Conservation (phyloP, 2,797 vertebrate species). For the Catharus ustulatus region DNA sequence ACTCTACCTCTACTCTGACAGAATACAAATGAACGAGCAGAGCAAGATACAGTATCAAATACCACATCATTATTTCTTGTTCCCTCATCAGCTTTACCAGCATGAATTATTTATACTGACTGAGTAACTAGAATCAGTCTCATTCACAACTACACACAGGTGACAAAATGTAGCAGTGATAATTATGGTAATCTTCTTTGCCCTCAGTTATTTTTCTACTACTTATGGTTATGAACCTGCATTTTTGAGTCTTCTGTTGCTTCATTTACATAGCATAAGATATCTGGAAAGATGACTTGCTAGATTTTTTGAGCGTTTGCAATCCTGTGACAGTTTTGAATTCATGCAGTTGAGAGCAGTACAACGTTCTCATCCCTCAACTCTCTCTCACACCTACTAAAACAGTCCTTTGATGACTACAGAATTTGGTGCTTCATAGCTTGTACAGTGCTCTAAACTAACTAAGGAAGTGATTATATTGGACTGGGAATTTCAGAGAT, state of each 20-base stretch:
- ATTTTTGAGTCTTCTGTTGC: neutral
- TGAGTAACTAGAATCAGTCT: conserved; percentile 13
- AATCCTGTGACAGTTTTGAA: neutral
- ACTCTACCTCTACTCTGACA: neutral
- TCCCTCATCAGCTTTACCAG: conserved; percentile 34
- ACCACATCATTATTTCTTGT: conserved; percentile 9
- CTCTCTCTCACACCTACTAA: neutral
- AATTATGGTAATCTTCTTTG: conserved; percentile 1
- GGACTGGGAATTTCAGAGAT: neutral
- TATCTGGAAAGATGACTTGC: neutral
- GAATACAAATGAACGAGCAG: conserved; percentile 35
- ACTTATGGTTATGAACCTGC: neutral
- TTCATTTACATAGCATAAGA: neutral
- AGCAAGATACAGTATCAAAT: conserved; percentile 8
- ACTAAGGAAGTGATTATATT: neutral
- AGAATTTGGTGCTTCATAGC: neutral
- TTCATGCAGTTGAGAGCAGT: neutral
- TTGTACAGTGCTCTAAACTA: neutral
- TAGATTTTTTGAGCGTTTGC: neutral
- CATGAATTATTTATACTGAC: conserved; percentile 57
- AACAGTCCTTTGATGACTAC: neutral
- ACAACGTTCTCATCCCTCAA: neutral
- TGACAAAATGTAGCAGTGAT: conserved; percentile 21
- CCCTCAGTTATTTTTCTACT: neutral
- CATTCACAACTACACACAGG: neutral